These are phyloP conservation scores for Manis javanica DNA, from an alignment of 2,797 vertebrate genomes.

Conservation along the genomic window DNA sequence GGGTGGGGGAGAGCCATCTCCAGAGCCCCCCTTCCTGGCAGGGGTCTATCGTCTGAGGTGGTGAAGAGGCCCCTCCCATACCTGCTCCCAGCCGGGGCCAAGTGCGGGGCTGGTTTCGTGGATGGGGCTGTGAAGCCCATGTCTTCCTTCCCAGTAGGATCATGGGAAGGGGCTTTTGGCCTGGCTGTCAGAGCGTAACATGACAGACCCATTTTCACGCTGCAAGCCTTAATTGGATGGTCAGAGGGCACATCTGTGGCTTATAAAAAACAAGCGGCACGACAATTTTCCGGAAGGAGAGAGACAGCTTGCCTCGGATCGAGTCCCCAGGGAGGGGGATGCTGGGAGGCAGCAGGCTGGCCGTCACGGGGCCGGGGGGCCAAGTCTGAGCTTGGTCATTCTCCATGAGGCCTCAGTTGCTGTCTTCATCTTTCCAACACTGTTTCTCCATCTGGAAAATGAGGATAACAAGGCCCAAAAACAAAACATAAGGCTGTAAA, in stretches of 20 bases:
- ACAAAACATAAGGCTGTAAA: not conserved
- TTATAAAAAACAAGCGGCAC: not conserved
- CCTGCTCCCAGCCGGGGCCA: not conserved
- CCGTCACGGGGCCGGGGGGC: not conserved
- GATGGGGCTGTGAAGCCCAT: fast-evolving
- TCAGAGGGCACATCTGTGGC: constrained; percentile 23
- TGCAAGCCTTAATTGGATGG: not conserved
- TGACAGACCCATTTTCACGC: constrained; percentile 37
- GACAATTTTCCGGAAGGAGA: not conserved
- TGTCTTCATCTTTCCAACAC: not conserved
- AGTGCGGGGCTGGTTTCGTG: fast-evolving
- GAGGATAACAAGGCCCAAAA: not conserved
- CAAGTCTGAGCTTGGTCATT: not conserved
- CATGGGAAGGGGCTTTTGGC: not conserved
- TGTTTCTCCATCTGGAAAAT: not conserved
- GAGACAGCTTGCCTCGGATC: not conserved
- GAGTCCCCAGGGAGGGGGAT: not conserved
- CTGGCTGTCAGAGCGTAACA: not conserved
- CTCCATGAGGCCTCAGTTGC: not conserved
- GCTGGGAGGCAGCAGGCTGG: not conserved
- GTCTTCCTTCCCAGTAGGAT: not conserved
- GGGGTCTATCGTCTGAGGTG: not conserved
- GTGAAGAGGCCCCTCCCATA: not conserved
- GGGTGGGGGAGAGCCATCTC: not conserved
- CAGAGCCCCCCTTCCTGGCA: not conserved